Base-by-base conservation (phyloP, 2,797 vertebrate species). In the Nannoperca australis region DNA sequence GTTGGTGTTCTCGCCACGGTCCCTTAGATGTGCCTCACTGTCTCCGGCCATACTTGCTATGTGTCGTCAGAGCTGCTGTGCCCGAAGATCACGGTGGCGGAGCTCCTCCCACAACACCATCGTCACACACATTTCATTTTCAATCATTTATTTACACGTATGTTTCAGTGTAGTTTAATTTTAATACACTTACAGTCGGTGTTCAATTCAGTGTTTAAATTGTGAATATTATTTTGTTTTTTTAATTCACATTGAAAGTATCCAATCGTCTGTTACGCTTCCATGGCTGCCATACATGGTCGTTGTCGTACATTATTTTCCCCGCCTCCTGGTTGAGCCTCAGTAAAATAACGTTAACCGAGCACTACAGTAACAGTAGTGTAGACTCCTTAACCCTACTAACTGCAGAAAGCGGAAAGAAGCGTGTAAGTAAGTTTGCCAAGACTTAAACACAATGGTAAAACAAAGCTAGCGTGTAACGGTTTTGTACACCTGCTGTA, bases 1-100 rank as follows among this genome's bases (percentile, higher is more conserved):
- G 53, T 92, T 45, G 69, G 83, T 78, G 80, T 95, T 94, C 22
- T 95, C 94, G 71, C 82, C 90, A 1, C 92, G 94, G 85, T 95
- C 94, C 83, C 94, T 94, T 27, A 96, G 92, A 70, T 94, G 92
- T 82, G 95, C 93, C 67, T 98, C 97, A 47, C 95, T 98, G 91
- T 99, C 97, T 63, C 98, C 97, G 77, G 97, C 97, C 97, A 99
- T 99, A 90, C 94, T 96, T 92, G 90, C 87, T 92, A 11, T 90
- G 92, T 34, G 34, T 7, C 1, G 34, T 8, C 7, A 34, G 34
- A 34, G 30, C 20, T 8, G 45, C 71, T 18, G 86, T 3, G 74
- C 65, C 51, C 72, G 60, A 75, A 42, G 8, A 78, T 91, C 45
- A 38, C n/a, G 58, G 68, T 1, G 8, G 3, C 32, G 34, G 5